Conservation (phyloP, 2,797 vertebrate species). For the Antennarius maculatus region DNA sequence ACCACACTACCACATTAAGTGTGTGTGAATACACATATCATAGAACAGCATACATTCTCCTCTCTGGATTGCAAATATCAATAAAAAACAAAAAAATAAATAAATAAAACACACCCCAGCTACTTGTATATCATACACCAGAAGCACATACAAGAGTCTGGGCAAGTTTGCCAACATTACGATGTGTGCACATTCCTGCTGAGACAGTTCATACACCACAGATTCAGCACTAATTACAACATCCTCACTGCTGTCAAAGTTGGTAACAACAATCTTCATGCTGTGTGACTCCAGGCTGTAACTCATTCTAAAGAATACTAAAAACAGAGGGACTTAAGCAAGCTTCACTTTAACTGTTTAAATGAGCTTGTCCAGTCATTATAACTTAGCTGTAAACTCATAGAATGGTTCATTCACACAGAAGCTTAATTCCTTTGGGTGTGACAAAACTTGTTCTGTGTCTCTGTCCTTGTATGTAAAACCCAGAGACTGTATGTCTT, state of each 20-base stretch:
- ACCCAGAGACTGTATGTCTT: background rate
- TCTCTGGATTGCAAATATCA: constrained; percentile 4
- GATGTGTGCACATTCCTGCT: constrained; percentile 17
- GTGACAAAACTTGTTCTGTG: constrained; percentile 15
- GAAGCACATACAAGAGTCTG: constrained; percentile 9
- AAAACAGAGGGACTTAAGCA: background rate
- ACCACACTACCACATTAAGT: constrained; percentile 58
- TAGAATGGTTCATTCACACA: constrained; percentile 18
- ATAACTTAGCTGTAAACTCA: constrained; percentile 29
- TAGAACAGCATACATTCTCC: background rate
- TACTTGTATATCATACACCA: background rate
- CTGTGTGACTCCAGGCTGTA: constrained; percentile 16
- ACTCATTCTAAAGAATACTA: constrained; percentile 11
- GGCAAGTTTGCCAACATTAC: background rate
- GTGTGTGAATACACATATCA: constrained; percentile 16
- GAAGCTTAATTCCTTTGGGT: constrained; percentile 23
- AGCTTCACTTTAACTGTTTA: constrained; percentile 8
- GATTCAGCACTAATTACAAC: constrained; percentile 31
- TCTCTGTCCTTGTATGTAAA: constrained; percentile 9
- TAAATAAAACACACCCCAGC: background rate
- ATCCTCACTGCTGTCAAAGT: constrained; percentile 24
- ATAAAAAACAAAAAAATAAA: background rate
- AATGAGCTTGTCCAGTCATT: constrained; percentile 1
- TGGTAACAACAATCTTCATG: constrained; percentile 32
- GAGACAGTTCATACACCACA: constrained; percentile 9